These are phyloP conservation scores for Crocallis elinguaria DNA, from an alignment of 2,888 invertebrate genomes.

Conservation along the genomic window DNA sequence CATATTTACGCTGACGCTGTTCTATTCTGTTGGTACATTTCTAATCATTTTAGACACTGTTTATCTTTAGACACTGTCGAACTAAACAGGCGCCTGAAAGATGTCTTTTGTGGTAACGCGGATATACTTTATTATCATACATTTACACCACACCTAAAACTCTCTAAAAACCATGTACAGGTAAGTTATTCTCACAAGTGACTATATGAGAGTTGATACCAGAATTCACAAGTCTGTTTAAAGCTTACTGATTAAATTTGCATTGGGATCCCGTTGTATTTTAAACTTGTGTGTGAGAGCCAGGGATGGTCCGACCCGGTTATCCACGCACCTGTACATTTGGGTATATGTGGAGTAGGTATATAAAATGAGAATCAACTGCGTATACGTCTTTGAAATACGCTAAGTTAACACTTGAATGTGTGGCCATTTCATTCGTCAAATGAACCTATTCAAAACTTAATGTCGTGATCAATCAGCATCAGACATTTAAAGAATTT, in stretches of 20 bases:
- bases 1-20: no score
- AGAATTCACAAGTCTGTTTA: constrained; percentile 35
- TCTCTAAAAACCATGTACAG: constrained; percentile 18
- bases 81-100: no score
- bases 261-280: constrained; percentile 49
- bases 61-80: no score
- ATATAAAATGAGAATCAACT: constrained; percentile 42
- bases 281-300: constrained; percentile 37
- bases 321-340: constrained; percentile 42
- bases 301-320: constrained; percentile 16
- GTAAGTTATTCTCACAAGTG: constrained; percentile 33
- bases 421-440: background rate
- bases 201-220: constrained; percentile 27
- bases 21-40: no score
- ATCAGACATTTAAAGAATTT: no score
- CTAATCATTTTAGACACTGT: no score
- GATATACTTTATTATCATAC: constrained; percentile 10
- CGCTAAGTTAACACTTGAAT: background rate
- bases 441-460: background rate
- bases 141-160: constrained; percentile 11
- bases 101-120: no score
- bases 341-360: constrained; percentile 17
- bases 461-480: no score
- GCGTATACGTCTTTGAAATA: constrained; percentile 21
- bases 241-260: constrained; percentile 55